A percentile compares a stretch with the other conserved stretches of the same genome.
phyloP scores from a whole-genome alignment of 2,888 invertebrate genomes.

The Anodontia alba region DNA sequence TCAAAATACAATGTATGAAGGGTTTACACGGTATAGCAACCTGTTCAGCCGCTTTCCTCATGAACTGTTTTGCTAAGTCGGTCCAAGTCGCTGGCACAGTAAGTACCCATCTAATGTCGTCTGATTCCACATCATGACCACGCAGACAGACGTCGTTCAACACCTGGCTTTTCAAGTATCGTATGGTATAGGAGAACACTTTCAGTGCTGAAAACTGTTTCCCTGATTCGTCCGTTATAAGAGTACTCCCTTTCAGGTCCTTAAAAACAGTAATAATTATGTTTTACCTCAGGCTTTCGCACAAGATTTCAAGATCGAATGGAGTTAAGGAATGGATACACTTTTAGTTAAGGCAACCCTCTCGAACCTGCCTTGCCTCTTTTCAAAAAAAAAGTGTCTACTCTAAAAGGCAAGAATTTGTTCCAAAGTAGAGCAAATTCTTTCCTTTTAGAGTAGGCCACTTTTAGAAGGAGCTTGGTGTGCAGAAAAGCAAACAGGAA shows the following conservation, averaged over 20 bases:
- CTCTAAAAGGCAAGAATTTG: too few relatives aligned
- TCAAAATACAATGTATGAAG: too few relatives aligned
- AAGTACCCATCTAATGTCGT: slow-evolving; percentile 55
- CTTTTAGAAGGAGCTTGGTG: too few relatives aligned
- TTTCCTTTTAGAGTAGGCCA: too few relatives aligned
- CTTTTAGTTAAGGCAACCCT: too few relatives aligned
- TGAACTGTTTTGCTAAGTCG: slow-evolving; percentile 55
- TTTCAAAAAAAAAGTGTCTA: too few relatives aligned
- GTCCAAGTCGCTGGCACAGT: slow-evolving; percentile 48
- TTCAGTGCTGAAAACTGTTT: slow-evolving; percentile 43
- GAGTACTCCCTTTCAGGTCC: slow-evolving; percentile 45
- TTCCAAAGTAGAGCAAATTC: too few relatives aligned
- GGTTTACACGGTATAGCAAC: too few relatives aligned
- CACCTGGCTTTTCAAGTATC: slow-evolving; percentile 54
- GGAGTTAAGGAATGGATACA: too few relatives aligned
- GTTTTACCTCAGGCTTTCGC: too few relatives aligned
- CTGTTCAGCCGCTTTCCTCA: slow-evolving; percentile 45
- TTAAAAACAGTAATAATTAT: slow-evolving; percentile 19
- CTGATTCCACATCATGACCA: slow-evolving; percentile 48
- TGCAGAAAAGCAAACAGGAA: too few relatives aligned
- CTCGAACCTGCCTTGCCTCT: too few relatives aligned
- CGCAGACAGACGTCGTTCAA: slow-evolving; percentile 54
- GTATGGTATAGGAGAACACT: slow-evolving; percentile 50
- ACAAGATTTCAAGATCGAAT: not conserved
- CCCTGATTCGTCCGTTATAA: slow-evolving; percentile 55